These are phyloP conservation scores for Proctacanthus coquilletti DNA, from an alignment of 1,140 invertebrate genomes.

Conservation along the genomic window DNA sequence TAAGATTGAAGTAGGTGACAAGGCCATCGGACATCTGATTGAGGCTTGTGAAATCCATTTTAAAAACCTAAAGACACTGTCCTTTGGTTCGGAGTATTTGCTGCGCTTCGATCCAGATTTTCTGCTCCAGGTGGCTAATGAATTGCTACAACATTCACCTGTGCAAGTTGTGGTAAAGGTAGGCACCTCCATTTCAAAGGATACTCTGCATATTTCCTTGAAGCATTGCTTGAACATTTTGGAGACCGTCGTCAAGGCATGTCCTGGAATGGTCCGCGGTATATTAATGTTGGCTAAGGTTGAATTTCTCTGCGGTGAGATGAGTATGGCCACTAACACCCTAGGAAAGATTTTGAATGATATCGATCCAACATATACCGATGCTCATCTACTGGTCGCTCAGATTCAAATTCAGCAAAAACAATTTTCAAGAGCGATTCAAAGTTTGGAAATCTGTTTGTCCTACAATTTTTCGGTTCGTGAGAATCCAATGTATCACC, in stretches of 20 bases:
- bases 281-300: slow-evolving; percentile 63
- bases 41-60: slow-evolving; percentile 56
- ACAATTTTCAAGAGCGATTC: slow-evolving; percentile 60
- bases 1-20: slow-evolving; percentile 41
- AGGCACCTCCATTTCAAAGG: slow-evolving; percentile 30
- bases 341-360: slow-evolving; percentile 58
- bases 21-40: slow-evolving; percentile 46
- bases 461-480: slow-evolving; percentile 84
- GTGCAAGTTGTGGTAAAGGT: slow-evolving; percentile 37
- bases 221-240: slow-evolving; percentile 46
- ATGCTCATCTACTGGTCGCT: slow-evolving; percentile 75
- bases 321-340: slow-evolving; percentile 42
- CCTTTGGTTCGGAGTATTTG: slow-evolving; percentile 63
- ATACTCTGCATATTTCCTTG: slow-evolving; percentile 29
- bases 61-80: slow-evolving; percentile 38
- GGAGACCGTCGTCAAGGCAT: slow-evolving; percentile 56
- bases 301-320: slow-evolving; percentile 63
- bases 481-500: slow-evolving; percentile 80
- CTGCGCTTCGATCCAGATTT: slow-evolving; percentile 71
- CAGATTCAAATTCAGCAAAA: slow-evolving; percentile 64
- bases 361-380: slow-evolving; percentile 58
- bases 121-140: slow-evolving; percentile 58
- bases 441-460: slow-evolving; percentile 73
- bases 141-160: slow-evolving; percentile 61
- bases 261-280: slow-evolving; percentile 63